phyloP scores from a whole-genome alignment of 2,888 invertebrate species.

The Drosophila gaucha region DNA sequence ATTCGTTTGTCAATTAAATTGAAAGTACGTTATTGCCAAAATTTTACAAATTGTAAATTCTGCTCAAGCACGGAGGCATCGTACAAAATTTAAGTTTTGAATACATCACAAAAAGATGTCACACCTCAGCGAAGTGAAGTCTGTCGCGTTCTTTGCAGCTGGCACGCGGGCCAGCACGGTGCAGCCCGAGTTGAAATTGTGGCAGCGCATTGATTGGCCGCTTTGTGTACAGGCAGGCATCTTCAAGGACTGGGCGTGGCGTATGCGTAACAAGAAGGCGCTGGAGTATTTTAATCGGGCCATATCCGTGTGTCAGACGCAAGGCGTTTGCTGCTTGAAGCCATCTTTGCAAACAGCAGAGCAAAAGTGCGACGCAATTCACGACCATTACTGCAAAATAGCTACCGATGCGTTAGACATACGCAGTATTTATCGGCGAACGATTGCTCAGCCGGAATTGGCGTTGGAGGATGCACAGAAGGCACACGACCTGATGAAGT shows the following conservation, averaged over 20 bases:
- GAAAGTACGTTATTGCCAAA: slow-evolving; percentile 19
- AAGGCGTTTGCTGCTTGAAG: background rate
- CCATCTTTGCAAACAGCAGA: rapidly evolving
- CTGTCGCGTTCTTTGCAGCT: background rate
- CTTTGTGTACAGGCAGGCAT: slow-evolving; percentile 34
- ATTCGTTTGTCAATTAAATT: slow-evolving; percentile 14
- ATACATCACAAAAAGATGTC: background rate
- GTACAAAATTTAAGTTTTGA: background rate
- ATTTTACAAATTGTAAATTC: slow-evolving; percentile 24
- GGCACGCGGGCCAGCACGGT: background rate
- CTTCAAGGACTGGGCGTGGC: slow-evolving; percentile 44
- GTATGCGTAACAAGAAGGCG: slow-evolving; percentile 21
- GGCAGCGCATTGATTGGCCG: slow-evolving; percentile 55
- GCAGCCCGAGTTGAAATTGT: slow-evolving; percentile 34
- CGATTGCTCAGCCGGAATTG: slow-evolving; percentile 61
- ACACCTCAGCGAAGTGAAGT: background rate
- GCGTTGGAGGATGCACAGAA: slow-evolving; percentile 65
- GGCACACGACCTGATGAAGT: slow-evolving; percentile 43
- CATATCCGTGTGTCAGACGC: slow-evolving; percentile 15
- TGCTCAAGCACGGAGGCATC: background rate
- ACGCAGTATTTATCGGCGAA: slow-evolving; percentile 52
- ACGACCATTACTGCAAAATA: background rate
- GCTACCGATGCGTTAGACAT: background rate
- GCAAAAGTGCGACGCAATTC: background rate
- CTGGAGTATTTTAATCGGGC: slow-evolving; percentile 22